Evolutionary conservation across 2,888 invertebrate species (phyloP).

Genomic region (Sminthurides aquaticus): DNA sequence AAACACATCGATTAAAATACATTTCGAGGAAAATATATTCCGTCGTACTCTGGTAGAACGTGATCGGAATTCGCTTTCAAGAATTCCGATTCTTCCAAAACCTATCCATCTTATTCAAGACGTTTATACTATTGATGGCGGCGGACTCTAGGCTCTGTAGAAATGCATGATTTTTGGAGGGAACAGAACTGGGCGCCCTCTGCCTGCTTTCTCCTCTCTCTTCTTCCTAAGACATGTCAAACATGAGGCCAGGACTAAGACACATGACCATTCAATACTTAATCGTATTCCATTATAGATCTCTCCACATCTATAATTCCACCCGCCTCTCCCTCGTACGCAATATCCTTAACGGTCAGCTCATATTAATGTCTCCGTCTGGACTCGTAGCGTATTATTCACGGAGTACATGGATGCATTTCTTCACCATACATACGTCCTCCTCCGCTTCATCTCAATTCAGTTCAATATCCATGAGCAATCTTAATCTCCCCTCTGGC

Average conservation of each 20-base stretch:
- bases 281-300: not conserved
- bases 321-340: not conserved
- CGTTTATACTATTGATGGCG: not conserved
- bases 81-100: not conserved
- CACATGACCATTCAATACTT: not conserved
- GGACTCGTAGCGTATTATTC: too few species aligned
- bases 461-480: too few species aligned
- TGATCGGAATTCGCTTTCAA: constrained; percentile 30
- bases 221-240: too few species aligned
- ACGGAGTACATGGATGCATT: too few species aligned
- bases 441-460: not conserved
- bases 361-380: not conserved
- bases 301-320: not conserved
- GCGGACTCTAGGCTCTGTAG: not conserved
- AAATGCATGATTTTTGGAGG: too few species aligned
- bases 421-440: not conserved
- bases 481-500: not conserved
- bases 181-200: too few species aligned
- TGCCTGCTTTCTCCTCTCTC: too few species aligned
- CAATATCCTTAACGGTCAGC: not conserved
- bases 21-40: constrained; percentile 40
- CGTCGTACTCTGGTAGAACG: constrained; percentile 34
- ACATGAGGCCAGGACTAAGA: not conserved
- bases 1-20: constrained; percentile 44
- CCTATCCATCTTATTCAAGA: constrained; percentile 24